Evolutionary conservation across 1,140 invertebrate genomes (phyloP).

Genomic region (Lasaia peninsularis): DNA sequence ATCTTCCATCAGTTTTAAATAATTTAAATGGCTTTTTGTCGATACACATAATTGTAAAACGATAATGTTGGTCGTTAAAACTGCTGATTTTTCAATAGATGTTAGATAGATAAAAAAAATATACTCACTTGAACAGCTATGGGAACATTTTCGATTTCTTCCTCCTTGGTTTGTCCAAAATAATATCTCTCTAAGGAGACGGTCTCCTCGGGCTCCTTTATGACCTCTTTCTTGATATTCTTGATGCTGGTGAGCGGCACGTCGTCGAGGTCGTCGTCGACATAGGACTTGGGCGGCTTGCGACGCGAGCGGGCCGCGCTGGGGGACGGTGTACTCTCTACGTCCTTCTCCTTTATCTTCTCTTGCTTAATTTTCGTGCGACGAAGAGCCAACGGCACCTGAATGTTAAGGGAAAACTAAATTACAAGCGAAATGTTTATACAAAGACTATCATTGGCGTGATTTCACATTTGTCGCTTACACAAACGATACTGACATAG

Average conservation of each 20-base stretch:
- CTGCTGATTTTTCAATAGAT: no score
- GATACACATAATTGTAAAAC: no score
- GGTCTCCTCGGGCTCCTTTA: constrained; percentile 49
- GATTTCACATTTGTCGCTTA: no score
- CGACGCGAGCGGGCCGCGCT: constrained; percentile 34
- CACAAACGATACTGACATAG: no score
- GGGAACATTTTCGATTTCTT: constrained; percentile 34
- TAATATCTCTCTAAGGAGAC: constrained; percentile 78
- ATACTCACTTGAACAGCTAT: constrained; percentile 64
- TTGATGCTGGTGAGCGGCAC: constrained; percentile 68
- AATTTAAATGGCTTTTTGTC: no score
- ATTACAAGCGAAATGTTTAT: no score
- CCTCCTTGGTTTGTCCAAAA: constrained; percentile 77
- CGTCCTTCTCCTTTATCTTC: constrained; percentile 39
- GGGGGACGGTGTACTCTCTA: constrained; percentile 5
- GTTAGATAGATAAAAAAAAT: no score
- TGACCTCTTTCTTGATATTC: constrained; percentile 67
- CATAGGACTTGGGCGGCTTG: constrained; percentile 42
- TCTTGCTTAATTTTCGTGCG: constrained; percentile 65
- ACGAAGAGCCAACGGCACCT: constrained; percentile 54
- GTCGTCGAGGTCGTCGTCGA: constrained; percentile 61
- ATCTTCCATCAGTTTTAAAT: no score
- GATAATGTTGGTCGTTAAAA: no score
- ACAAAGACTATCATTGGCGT: no score
- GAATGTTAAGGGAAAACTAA: neutral